Evolutionary conservation across 2,113 vertebrate genomes (phyloP).

Genomic region (Microtus ochrogaster): DNA sequence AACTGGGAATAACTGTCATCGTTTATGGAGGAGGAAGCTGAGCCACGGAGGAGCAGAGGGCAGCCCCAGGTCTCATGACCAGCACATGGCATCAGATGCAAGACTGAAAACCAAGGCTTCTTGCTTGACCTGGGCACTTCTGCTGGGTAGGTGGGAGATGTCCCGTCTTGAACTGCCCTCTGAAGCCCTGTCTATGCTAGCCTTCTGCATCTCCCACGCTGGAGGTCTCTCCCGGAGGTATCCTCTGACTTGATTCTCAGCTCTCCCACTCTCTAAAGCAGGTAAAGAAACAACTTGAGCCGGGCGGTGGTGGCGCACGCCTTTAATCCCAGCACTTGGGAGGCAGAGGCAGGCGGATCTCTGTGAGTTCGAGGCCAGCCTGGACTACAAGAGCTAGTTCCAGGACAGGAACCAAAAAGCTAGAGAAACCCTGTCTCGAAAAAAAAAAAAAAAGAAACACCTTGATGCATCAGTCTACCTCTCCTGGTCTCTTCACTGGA

Average conservation of each 20-base stretch:
- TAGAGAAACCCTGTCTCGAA: too few relatives aligned
- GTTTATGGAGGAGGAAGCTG: neutral
- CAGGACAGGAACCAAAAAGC: too few relatives aligned
- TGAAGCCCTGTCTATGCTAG: neutral
- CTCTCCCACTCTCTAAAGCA: neutral
- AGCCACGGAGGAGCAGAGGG: neutral
- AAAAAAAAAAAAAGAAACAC: too few relatives aligned
- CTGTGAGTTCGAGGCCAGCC: too few relatives aligned
- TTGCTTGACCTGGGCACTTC: neutral
- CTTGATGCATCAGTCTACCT: neutral
- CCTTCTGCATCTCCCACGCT: conserved; percentile 12
- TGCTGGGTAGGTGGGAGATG: neutral
- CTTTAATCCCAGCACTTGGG: too few relatives aligned
- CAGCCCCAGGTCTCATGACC: neutral
- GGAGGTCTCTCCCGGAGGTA: rapidly evolving
- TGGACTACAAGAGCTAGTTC: too few relatives aligned
- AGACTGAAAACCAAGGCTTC: neutral
- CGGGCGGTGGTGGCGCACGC: too few relatives aligned
- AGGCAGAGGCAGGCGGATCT: too few relatives aligned
- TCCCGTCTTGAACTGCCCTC: neutral
- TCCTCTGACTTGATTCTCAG: neutral
- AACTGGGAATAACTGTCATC: neutral
- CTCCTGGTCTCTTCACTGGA: neutral
- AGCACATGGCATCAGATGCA: neutral
- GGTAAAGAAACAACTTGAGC: neutral